Percentiles rank a stretch among this genome's conserved stretches.
Evolutionary conservation across 1,140 invertebrate genomes (phyloP).

Genomic region (Lineus longissimus): DNA sequence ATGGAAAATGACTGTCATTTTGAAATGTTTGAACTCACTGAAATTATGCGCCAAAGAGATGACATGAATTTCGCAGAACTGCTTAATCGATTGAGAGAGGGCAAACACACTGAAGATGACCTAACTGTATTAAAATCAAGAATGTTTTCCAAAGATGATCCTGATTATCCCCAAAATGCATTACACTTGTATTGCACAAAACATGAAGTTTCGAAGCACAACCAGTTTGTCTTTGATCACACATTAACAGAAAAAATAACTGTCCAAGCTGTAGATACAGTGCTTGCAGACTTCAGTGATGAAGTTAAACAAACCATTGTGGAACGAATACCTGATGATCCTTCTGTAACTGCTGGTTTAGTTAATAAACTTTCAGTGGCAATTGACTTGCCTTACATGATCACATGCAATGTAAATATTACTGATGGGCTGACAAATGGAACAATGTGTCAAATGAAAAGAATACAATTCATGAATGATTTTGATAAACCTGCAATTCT

Average conservation of each 20-base stretch:
- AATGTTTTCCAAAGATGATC: not conserved
- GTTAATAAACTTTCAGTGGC: not conserved
- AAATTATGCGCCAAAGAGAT: constrained; percentile 20
- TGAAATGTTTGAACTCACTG: constrained; percentile 9
- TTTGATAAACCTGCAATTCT: not conserved
- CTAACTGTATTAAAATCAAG: not conserved
- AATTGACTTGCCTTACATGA: not conserved
- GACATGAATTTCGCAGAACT: constrained; percentile 13
- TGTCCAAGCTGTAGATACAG: not conserved
- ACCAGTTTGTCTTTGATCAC: constrained; percentile 5
- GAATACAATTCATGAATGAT: not conserved
- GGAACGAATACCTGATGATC: not conserved
- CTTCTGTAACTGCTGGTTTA: not conserved
- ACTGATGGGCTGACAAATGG: constrained; percentile 2
- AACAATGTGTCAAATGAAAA: not conserved
- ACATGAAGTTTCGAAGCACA: constrained; percentile 11
- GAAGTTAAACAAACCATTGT: not conserved
- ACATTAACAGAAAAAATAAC: not conserved
- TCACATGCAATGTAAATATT: not conserved
- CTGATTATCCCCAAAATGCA: not conserved
- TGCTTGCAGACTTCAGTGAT: not conserved
- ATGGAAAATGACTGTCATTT: not conserved
- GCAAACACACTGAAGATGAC: not conserved
- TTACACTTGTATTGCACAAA: constrained; percentile 16
- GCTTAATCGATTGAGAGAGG: constrained; percentile 14